These are phyloP conservation scores for Pangasius krempfi DNA, from an alignment of 2,797 vertebrate genomes.

Conservation along the genomic window DNA sequence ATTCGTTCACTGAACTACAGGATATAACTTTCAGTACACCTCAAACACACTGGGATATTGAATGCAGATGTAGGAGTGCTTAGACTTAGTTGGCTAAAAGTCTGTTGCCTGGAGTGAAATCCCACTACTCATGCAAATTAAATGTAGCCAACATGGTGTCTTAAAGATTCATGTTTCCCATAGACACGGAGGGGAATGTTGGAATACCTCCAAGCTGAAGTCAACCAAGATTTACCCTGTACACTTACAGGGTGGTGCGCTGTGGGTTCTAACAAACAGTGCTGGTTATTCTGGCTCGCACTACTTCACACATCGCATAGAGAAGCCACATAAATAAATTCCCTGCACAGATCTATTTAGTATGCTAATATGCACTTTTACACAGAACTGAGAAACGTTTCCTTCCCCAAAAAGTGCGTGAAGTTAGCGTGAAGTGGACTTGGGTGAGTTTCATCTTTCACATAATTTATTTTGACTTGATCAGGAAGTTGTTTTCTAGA, in stretches of 20 bases:
- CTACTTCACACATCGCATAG: background rate
- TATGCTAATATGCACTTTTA: too few relatives aligned
- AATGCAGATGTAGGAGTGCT: background rate
- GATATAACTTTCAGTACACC: background rate
- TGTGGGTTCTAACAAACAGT: background rate
- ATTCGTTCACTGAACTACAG: background rate
- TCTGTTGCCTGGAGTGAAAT: background rate
- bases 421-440: background rate
- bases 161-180: conserved; percentile 5
- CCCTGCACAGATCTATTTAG: background rate
- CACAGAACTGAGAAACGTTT: background rate
- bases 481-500: background rate
- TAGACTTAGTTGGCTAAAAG: background rate
- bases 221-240: conserved; percentile 23
- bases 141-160: conserved; percentile 41
- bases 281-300: background rate
- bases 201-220: conserved; percentile 31
- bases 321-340: background rate
- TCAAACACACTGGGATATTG: background rate
- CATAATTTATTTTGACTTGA: background rate
- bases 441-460: conserved; percentile 15
- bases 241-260: background rate
- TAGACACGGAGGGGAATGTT: conserved; percentile 5
- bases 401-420: background rate
- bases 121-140: background rate